Base-by-base conservation (phyloP, 2,797 vertebrate species). In the Botia kubotai region DNA sequence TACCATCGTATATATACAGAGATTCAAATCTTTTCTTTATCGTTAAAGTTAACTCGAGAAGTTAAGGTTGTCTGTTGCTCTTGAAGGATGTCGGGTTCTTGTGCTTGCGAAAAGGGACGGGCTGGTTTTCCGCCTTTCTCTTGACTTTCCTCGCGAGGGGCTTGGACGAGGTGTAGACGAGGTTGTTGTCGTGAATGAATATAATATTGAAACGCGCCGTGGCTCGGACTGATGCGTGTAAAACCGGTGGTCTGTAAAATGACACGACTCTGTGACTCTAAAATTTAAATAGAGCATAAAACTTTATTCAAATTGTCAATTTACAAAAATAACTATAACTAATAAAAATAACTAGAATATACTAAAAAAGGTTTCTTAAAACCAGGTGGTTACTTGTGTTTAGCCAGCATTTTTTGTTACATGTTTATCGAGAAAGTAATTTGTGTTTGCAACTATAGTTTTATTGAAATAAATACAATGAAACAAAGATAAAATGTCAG, bases 1-100 rank as follows among this genome's bases (percentile, higher is more conserved):
- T 92, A 96, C 96, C 93, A 93, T 93, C 86, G 91, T 92, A 94
- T 94, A 94, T 94, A 94, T 88, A 90, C 89, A 75, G 94, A 94
- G 94, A 96, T 95, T 95, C 94, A 94, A 96, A 96, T 92, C 85
- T 93, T 91, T 91, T 84, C 84, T 91, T 92, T 89, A 91, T 90
- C 88, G 90, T 92, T 91, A 89, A 91, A 87, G 86, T 88, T 89
- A 87, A 90, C 89, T 92, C 91, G 84, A 63, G 77, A 88, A 87
- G 89, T 90, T 91, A 89, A 87, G 90, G 89, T 89, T 92, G 92
- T 90, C 74, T 86, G 85, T 90, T 91, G 86, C 71, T 87, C 78
- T 86, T 80, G 82, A 88, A 89, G 72, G 79, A 80, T 74, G 73
- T 73, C 76, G 48, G 16, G 68, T 52, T 13, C 39, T 57, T 50